phyloP scores from a whole-genome alignment of 2,113 vertebrate genomes.

The Rafetus swinhoei region DNA sequence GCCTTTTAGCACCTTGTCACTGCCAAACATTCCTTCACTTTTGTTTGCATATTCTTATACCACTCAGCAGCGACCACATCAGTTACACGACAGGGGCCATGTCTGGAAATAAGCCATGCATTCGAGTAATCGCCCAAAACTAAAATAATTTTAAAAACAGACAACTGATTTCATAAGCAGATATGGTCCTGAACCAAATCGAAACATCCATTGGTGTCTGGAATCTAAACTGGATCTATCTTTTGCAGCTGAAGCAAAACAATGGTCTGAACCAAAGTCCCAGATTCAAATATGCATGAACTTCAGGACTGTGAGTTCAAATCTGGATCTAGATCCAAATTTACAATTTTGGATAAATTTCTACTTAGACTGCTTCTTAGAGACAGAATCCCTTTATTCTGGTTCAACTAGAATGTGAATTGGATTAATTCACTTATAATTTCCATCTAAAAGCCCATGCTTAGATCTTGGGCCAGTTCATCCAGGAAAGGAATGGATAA shows the following conservation, averaged over 20 bases:
- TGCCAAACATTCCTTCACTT: constrained; percentile 33
- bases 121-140: constrained; percentile 63
- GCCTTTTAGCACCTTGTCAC: constrained; percentile 50
- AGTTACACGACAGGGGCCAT: constrained; percentile 49
- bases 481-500: constrained; percentile 33
- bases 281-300: neutral
- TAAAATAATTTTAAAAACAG: constrained; percentile 67
- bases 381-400: constrained; percentile 53
- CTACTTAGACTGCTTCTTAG: constrained; percentile 55
- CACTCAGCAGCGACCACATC: constrained; percentile 54
- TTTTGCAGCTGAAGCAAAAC: constrained; percentile 44
- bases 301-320: neutral
- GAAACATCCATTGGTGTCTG: constrained; percentile 22
- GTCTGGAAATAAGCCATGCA: constrained; percentile 62
- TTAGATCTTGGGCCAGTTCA: constrained; percentile 27
- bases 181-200: constrained; percentile 63
- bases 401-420: constrained; percentile 31
- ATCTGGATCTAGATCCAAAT: constrained; percentile 33
- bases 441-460: neutral
- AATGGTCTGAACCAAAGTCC: constrained; percentile 30
- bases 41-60: constrained; percentile 26
- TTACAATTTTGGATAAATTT: constrained; percentile 33
- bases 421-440: constrained; percentile 56
- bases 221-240: constrained; percentile 40
- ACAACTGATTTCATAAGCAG: constrained; percentile 68